Conservation (phyloP, 2,888 invertebrate species). For the Ditula angustiorana region DNA sequence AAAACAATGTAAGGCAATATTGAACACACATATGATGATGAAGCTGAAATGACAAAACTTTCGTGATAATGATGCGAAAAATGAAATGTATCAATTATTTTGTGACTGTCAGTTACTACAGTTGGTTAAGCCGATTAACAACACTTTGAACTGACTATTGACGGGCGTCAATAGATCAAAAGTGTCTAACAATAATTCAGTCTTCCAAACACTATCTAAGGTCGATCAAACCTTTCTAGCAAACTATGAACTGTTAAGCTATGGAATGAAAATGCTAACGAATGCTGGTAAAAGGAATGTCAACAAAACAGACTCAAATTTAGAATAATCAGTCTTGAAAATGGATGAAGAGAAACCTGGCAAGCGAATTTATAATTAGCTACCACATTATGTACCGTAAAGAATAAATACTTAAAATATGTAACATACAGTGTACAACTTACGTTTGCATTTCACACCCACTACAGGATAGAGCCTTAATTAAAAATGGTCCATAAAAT, state of each 20-base stretch:
- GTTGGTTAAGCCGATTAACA: constrained; percentile 40
- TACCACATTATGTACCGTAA: constrained; percentile 55
- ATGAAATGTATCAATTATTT: constrained; percentile 26
- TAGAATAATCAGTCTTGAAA: constrained; percentile 83
- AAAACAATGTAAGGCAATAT: constrained; percentile 18
- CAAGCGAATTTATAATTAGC: constrained; percentile 55
- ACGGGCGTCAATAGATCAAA: constrained; percentile 74
- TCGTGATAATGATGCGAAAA: background rate
- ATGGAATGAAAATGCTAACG: constrained; percentile 47
- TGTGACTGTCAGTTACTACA: constrained; percentile 34
- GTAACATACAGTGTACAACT: constrained; percentile 59
- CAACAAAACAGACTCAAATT: constrained; percentile 70
- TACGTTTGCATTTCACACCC: constrained; percentile 36
- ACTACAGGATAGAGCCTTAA: constrained; percentile 37
- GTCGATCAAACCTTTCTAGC: constrained; percentile 60
- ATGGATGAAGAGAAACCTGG: constrained; percentile 66
- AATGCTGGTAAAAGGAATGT: constrained; percentile 66
- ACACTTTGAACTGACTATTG: constrained; percentile 73
- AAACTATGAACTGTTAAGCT: constrained; percentile 52
- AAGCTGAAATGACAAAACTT: background rate
- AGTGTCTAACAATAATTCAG: constrained; percentile 67
- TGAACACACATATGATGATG: background rate
- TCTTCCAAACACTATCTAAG: constrained; percentile 61
- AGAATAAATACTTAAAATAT: constrained; percentile 81
- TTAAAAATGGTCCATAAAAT: constrained; percentile 77